Evolutionary conservation across 2,797 vertebrate genomes (phyloP), one percentile per base, ranked within the genome.

Genomic region (Psittacula echo): DNA sequence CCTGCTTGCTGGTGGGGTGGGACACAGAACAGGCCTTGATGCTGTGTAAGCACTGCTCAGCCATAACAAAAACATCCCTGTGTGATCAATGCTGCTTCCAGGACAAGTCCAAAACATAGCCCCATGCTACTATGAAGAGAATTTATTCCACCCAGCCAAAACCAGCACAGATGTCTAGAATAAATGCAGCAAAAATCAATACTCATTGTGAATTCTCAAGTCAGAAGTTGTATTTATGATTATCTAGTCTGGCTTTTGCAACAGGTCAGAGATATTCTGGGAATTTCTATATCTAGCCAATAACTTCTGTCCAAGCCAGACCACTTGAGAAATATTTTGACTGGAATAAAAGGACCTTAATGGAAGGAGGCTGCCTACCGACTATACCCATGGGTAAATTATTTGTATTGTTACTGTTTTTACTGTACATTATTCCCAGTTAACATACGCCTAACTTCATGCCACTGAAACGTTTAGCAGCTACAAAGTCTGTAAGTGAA

Each of bases 321-420:
- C 9, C 41, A 89, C 23, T 81, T 27, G 34, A 48, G 34, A 48
- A 77, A 37, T n/a, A 65, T 68, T 80, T n/a, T 73, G 11, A 62
- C 73, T 18, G 29, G 20, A 16, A 22, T 26, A 39, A 17, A 81
- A 78, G 0, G 2, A 58, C 3, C 15, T 32, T 39, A 62, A 64
- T 1, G 2, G 21, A 64, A 45, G 32, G 13, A 74, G 3, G 7
- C 41, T 51, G 58, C 9, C 20, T 50, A 45, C 27, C 0, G 4
- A 21, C 23, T 61, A 16, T 8, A n/a, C 14, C 5, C 1, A 0
- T 50, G 10, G 13, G 14, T 71, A 84, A 90, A 84, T 22, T 41
- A 0, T 29, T 71, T 88, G 24, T 51, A 26, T 37, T 48, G 29
- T 34, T 70, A 45, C 19, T 45, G 37, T 12, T 85, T 87, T 85